These are phyloP conservation scores for human DNA, from an alignment of 2,113 vertebrate species.

Conservation along the genomic window DNA sequence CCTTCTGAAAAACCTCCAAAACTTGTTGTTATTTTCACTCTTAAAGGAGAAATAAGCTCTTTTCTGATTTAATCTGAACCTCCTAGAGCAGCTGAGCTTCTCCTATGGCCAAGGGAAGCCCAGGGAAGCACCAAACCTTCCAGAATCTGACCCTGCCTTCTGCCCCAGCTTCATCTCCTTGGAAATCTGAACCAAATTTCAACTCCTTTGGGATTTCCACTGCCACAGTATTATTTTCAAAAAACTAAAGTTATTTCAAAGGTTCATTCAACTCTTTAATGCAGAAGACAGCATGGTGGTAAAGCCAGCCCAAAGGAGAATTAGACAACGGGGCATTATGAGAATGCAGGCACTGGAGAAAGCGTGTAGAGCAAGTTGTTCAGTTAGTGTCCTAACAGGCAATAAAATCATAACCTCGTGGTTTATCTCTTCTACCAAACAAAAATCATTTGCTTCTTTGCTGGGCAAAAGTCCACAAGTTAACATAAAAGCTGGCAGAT, in stretches of 20 bases:
- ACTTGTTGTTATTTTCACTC: not conserved
- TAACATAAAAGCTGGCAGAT: not conserved
- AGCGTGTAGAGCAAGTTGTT: not conserved
- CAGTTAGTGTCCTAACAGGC: not conserved
- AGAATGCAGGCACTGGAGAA: not conserved
- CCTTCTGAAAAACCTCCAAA: not conserved
- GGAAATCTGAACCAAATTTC: not conserved
- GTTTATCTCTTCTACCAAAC: not conserved
- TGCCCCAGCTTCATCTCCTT: not conserved
- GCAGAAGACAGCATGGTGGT: not conserved
- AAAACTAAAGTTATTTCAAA: not conserved
- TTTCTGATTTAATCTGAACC: not conserved
- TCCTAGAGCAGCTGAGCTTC: not conserved
- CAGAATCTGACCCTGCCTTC: not conserved
- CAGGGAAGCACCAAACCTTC: not conserved
- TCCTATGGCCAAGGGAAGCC: not conserved
- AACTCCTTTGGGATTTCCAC: not conserved
- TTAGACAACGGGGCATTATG: not conserved
- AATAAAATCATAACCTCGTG: not conserved
- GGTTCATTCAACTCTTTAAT: not conserved
- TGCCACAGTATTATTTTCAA: not conserved
- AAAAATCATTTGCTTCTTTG: not conserved
- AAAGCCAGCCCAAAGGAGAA: not conserved
- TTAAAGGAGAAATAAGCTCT: not conserved
- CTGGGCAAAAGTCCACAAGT: not conserved